A percentile compares a stretch with the other conserved stretches of the same genome.
Evolutionary conservation across 92 coral and sea anemone genomes (phyloP).

Genomic region (Micromussa lordhowensis): DNA sequence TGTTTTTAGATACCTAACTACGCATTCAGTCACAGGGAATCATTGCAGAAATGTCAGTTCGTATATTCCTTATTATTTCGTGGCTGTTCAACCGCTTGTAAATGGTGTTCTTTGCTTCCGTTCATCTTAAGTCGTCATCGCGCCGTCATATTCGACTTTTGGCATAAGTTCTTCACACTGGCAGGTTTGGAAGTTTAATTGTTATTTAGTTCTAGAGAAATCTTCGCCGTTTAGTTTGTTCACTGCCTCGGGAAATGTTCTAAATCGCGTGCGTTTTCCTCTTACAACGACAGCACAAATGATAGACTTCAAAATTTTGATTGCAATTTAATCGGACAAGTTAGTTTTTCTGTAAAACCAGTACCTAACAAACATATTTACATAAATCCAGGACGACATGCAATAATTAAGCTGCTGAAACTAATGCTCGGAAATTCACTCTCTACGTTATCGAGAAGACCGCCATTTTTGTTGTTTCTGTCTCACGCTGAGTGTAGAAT

Average conservation of each 20-base stretch:
- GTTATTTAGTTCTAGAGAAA: constrained; percentile 5
- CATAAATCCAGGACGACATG: constrained; percentile 8
- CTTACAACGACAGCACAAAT: not conserved
- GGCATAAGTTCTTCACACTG: constrained; percentile 1
- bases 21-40: not conserved
- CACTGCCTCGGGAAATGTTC: not conserved
- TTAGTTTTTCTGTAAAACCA: not conserved
- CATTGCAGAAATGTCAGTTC: not conserved
- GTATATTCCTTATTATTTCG: not conserved
- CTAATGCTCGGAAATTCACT: not conserved
- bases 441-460: not conserved
- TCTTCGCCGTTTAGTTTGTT: not conserved
- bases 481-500: not conserved
- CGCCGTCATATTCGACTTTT: constrained; percentile 8
- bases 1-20: not conserved
- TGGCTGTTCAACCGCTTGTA: constrained; percentile 13
- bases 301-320: not conserved
- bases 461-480: constrained; percentile 14
- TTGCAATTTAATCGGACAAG: constrained; percentile 29
- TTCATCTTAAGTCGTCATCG: constrained; percentile 8
- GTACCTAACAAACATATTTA: not conserved
- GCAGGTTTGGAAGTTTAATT: constrained; percentile 13
- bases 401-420: not conserved
- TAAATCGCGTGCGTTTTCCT: not conserved
- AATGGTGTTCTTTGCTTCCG: not conserved